Evolutionary conservation across 2,888 invertebrate genomes (phyloP), one percentile per base, ranked within the genome.

Genomic region (Fragum sueziense): DNA sequence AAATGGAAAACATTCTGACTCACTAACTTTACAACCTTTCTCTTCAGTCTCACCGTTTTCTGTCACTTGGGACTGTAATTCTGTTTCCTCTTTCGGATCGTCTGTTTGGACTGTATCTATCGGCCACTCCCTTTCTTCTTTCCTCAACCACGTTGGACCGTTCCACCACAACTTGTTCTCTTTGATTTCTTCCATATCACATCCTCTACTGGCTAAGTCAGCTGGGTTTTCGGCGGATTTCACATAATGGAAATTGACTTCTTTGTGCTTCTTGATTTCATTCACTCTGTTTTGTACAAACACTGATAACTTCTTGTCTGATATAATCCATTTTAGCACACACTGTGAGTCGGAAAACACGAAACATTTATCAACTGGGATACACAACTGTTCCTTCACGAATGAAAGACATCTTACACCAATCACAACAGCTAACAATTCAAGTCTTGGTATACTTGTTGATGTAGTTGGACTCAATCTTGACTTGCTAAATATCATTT

Each of bases 371-470:
- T 14, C 17, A 4, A 76, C n/a, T n/a, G 34, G 14, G 14, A 70
- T 31, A 7, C 54, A 34, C 17, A 76, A 14, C 22, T 76, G 37
- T 17, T 41, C 0, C 31, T 41, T 27, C 4, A 77, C 67, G 57
- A 59, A 76, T 17, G n/a, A n/a, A 2, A 76, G 1, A 72, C 72
- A 62, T 47, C 76, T 34, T 2, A 68, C 59, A 0, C 67, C 76
- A 7, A 76, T 72, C 0, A 76, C 33, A 9, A 72, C 76, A 27
- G 74, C 80, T 65, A 80, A 27, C n/a, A 76, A 34, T 67, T 80
- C 80, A 4, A 80, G 41, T 20, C 67, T 59, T 4, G 79, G 79
- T 34, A 82, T 79, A n/a, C n/a, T n/a, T n/a, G n/a, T n/a, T n/a
- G 7, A 17, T 62, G 34, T 69, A n/a, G 65, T 31, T 20, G 71